phyloP scores from a whole-genome alignment of 2,113 vertebrate species.

The Protobothrops flavoviridis region DNA sequence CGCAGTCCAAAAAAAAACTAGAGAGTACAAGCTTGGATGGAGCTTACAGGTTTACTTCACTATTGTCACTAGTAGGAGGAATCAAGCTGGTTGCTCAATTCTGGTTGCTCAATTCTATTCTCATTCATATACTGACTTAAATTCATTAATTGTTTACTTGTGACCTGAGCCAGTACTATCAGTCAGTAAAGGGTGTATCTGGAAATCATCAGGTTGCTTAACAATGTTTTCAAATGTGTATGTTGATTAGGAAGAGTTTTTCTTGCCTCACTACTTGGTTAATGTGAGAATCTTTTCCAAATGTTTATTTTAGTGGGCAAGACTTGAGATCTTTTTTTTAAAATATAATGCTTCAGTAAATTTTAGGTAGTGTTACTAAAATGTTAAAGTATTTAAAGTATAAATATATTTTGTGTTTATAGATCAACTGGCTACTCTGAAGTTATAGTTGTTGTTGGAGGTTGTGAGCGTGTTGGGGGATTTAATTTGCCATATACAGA shows the following conservation, averaged over 20 bases:
- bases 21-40: not conserved
- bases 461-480: slow-evolving; percentile 93
- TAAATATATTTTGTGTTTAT: slow-evolving; percentile 22
- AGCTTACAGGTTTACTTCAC: not conserved
- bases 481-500: slow-evolving; percentile 98
- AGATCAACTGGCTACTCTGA: slow-evolving; percentile 97
- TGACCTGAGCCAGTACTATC: not conserved
- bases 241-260: not conserved
- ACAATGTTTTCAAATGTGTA: not conserved
- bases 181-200: not conserved
- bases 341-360: not conserved
- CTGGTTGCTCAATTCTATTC: not conserved
- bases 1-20: not conserved
- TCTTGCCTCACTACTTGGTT: not conserved
- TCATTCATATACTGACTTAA: not conserved
- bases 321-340: not conserved
- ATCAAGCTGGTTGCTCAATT: not conserved
- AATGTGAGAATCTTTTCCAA: not conserved
- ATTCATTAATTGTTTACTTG: not conserved
- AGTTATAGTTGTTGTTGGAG: slow-evolving; percentile 97
- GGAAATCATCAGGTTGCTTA: not conserved
- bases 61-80: not conserved
- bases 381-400: not conserved
- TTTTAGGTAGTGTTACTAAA: not conserved
- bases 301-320: not conserved